A percentile compares a stretch with the other conserved stretches of the same genome.
phyloP scores from a whole-genome alignment of 1,140 invertebrate genomes.

The Vanessa atalanta region DNA sequence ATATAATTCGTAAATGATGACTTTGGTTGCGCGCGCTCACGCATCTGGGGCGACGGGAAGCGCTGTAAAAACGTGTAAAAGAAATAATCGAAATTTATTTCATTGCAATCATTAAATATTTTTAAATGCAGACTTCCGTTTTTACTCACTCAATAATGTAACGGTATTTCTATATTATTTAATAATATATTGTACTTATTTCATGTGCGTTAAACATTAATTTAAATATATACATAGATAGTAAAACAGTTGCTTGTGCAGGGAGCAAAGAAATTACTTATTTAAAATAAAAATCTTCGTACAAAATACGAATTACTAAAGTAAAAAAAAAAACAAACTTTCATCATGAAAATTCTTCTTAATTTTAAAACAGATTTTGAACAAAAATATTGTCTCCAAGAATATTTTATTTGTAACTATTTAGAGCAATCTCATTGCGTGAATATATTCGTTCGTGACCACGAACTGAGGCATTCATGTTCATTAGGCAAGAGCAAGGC shows the following conservation, averaged over 20 bases:
- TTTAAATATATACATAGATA: too few relatives aligned
- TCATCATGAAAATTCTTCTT: too few relatives aligned
- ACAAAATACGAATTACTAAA: too few relatives aligned
- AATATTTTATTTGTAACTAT: background rate
- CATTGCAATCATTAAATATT: background rate
- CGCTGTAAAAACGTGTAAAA: background rate
- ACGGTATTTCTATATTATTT: background rate
- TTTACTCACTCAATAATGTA: background rate
- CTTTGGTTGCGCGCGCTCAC: conserved; percentile 13
- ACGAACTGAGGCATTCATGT: background rate
- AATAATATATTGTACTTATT: background rate
- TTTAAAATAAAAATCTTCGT: too few relatives aligned
- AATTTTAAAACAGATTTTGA: too few relatives aligned
- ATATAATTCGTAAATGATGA: conserved; percentile 34
- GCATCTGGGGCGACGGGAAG: conserved; percentile 12
- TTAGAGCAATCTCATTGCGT: background rate
- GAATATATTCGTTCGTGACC: conserved; percentile 1
- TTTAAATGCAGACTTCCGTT: background rate
- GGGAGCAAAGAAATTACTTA: too few relatives aligned
- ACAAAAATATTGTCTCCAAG: background rate
- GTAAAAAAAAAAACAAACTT: too few relatives aligned
- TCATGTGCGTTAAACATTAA: too few relatives aligned
- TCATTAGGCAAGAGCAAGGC: conserved; percentile 7
- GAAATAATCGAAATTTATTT: conserved; percentile 4
- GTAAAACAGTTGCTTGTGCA: too few relatives aligned